A percentile compares a stretch with the other conserved stretches of the same genome.
Conservation (phyloP, 2,888 invertebrate genomes). For the Danaus chrysippus region DNA sequence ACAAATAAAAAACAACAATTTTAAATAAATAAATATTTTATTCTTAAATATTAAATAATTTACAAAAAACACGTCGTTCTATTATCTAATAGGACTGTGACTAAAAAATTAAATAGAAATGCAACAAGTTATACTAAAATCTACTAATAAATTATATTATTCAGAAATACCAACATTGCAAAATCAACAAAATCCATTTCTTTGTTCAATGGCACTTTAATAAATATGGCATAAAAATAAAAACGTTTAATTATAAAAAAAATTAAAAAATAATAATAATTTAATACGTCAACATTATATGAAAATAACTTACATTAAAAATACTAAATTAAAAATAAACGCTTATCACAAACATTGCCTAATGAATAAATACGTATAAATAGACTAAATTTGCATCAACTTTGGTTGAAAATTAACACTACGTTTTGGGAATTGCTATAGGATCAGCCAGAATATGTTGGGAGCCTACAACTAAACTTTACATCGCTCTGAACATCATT, state of each 20-base stretch:
- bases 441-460: slow-evolving; percentile 1
- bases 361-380: slow-evolving; percentile 28
- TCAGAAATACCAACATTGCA: slow-evolving; percentile 1
- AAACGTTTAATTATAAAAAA: slow-evolving; percentile 29
- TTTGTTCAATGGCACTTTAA: slow-evolving; percentile 46
- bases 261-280: neutral
- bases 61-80: slow-evolving; percentile 52
- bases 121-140: slow-evolving; percentile 23
- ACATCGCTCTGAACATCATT: slow-evolving; percentile 65
- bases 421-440: slow-evolving; percentile 54
- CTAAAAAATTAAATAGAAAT: slow-evolving; percentile 37
- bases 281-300: neutral
- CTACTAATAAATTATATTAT: slow-evolving; percentile 5
- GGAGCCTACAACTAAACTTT: slow-evolving; percentile 30
- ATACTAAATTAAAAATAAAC: slow-evolving; percentile 8
- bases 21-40: neutral
- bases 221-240: slow-evolving; percentile 32
- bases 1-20: neutral
- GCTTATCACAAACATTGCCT: slow-evolving; percentile 19
- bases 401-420: slow-evolving; percentile 75
- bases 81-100: slow-evolving; percentile 50
- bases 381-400: slow-evolving; percentile 58
- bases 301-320: slow-evolving; percentile 5
- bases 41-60: slow-evolving; percentile 32
- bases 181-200: slow-evolving; percentile 12